Percentiles rank a stretch among this genome's conserved stretches.
Conservation (phyloP, 2,113 vertebrate species). For the Formicarius rufipectus region DNA sequence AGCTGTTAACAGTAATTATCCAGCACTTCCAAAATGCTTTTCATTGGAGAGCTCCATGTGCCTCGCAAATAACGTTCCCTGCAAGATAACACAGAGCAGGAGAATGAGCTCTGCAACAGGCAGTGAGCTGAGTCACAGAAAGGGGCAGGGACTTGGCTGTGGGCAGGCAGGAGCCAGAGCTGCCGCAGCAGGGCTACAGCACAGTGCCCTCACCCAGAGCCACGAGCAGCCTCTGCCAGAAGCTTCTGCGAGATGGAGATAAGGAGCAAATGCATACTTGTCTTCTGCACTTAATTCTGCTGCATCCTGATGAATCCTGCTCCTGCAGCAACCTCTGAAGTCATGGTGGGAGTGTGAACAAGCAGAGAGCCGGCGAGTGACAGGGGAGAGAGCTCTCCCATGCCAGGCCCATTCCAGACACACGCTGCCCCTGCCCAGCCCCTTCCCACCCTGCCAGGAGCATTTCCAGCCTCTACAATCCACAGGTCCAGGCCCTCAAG, state of each 20-base stretch:
- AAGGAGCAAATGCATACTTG: background rate
- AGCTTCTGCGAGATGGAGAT: background rate
- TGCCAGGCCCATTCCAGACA: background rate
- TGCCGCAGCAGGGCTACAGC: background rate
- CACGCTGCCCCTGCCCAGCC: background rate
- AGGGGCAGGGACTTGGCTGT: background rate
- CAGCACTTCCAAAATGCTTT: background rate
- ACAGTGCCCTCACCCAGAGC: background rate
- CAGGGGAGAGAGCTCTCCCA: background rate
- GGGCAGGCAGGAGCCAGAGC: background rate
- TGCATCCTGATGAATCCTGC: background rate
- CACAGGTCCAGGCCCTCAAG: background rate
- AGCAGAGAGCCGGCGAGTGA: fast-evolving
- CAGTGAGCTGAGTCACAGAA: slow-evolving; percentile 12
- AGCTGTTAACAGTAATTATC: slow-evolving; percentile 43
- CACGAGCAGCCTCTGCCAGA: background rate
- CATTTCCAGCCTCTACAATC: background rate
- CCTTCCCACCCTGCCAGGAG: background rate
- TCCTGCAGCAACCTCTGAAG: background rate
- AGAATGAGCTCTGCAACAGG: slow-evolving; percentile 1
- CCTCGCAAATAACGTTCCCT: background rate
- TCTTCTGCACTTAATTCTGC: background rate
- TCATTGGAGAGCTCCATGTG: background rate
- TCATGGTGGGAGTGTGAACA: background rate
- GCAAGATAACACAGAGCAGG: background rate